phyloP scores from a whole-genome alignment of 2,888 invertebrate species.

The Ochropleura leucogaster region DNA sequence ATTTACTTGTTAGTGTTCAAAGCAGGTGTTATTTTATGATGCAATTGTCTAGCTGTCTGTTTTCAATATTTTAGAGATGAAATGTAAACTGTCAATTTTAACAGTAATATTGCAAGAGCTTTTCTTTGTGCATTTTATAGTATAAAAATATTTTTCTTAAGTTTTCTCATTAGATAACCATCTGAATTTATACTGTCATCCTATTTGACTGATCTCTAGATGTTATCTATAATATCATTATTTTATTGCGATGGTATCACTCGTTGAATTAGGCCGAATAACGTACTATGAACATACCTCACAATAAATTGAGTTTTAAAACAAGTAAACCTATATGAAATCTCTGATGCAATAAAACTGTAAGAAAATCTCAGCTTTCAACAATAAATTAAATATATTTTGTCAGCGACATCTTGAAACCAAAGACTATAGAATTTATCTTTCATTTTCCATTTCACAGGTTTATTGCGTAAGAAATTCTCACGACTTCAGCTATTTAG shows the following conservation, averaged over 20 bases:
- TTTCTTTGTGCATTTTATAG: neutral
- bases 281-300: neutral
- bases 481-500: slow-evolving; percentile 45
- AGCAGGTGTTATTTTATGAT: slow-evolving; percentile 23
- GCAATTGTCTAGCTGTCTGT: slow-evolving; percentile 9
- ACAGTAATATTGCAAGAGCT: slow-evolving; percentile 1
- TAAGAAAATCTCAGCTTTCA: slow-evolving; percentile 13
- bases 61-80: neutral
- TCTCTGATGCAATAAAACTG: neutral
- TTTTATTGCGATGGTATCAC: neutral
- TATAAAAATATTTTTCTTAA: neutral
- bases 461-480: slow-evolving; percentile 33
- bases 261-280: no score
- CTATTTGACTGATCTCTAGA: neutral
- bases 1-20: slow-evolving; percentile 30
- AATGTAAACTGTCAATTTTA: neutral
- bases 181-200: neutral
- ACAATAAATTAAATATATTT: slow-evolving; percentile 18
- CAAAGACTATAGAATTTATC: slow-evolving; percentile 32
- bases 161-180: neutral
- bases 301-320: neutral
- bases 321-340: neutral
- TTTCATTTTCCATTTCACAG: slow-evolving; percentile 26
- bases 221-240: neutral
- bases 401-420: slow-evolving; percentile 8